phyloP scores from a whole-genome alignment of 2,113 vertebrate species.

The Myotis davidii region DNA sequence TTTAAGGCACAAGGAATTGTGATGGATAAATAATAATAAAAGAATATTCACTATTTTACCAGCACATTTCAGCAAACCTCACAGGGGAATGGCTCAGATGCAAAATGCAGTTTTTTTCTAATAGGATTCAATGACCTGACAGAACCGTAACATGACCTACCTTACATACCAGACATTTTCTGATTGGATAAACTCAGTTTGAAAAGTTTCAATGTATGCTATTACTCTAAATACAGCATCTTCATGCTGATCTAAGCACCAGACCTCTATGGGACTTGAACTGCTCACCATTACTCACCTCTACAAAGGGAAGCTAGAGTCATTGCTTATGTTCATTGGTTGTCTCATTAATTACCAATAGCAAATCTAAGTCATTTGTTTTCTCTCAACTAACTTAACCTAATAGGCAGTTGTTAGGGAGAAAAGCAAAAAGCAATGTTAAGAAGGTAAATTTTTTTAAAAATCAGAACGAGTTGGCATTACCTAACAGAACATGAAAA shows the following conservation, averaged over 20 bases:
- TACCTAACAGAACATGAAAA: constrained; percentile 24
- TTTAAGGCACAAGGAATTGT: background rate
- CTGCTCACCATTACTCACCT: background rate
- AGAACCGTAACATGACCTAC: background rate
- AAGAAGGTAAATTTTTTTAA: background rate
- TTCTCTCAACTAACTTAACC: constrained; percentile 15
- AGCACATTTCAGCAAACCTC: constrained; percentile 25
- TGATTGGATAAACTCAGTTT: background rate
- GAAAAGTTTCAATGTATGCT: background rate
- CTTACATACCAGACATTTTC: background rate
- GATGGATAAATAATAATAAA: background rate
- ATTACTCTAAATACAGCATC: background rate
- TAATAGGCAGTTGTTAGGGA: background rate
- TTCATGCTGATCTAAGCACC: background rate
- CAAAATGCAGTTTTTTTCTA: background rate
- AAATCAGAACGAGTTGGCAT: background rate
- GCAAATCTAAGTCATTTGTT: constrained; percentile 28
- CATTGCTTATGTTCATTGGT: background rate
- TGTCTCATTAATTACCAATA: constrained; percentile 12
- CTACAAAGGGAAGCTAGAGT: background rate
- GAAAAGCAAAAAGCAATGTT: background rate
- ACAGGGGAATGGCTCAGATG: background rate
- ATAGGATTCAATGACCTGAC: background rate
- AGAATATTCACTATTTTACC: background rate
- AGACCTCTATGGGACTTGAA: background rate